phyloP scores from a whole-genome alignment of 2,113 vertebrate genomes.

The Australoheros scitulus region DNA sequence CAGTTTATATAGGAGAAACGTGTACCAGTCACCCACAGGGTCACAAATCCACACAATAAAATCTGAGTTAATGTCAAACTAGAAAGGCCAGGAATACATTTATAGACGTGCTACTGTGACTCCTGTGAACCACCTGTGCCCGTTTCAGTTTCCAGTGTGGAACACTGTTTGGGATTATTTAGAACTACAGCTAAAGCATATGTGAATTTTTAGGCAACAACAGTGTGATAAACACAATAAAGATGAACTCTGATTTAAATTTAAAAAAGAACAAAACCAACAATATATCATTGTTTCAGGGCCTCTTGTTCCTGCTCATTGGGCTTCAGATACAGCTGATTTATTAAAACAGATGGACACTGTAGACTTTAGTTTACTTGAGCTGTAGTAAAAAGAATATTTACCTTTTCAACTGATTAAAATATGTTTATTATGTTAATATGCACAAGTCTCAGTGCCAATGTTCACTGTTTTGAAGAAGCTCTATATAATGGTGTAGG shows the following conservation, averaged over 20 bases:
- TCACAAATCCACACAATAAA: conserved; percentile 12
- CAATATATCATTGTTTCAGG: too few relatives aligned
- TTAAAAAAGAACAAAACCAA: not conserved
- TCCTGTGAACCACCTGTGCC: not conserved
- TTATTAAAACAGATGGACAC: not conserved
- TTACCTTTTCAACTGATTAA: too few relatives aligned
- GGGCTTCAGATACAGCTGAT: not conserved
- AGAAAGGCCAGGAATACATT: not conserved
- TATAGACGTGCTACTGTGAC: not conserved
- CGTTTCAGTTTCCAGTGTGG: not conserved
- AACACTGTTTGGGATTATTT: not conserved
- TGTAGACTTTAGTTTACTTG: not conserved
- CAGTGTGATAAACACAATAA: not conserved
- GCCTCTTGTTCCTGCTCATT: not conserved
- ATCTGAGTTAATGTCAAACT: conserved; percentile 58
- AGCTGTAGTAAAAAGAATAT: too few relatives aligned
- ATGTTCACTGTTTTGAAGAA: too few relatives aligned
- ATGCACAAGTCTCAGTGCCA: too few relatives aligned
- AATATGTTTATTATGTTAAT: too few relatives aligned
- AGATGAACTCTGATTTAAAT: not conserved
- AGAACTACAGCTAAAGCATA: not conserved
- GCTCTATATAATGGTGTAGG: too few relatives aligned
- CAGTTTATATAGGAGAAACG: not conserved
- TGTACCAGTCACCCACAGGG: not conserved
- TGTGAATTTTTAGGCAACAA: not conserved